Percentiles rank a stretch among this genome's conserved stretches.
phyloP scores from a whole-genome alignment of 2,888 invertebrate species.

The Archips xylosteana region DNA sequence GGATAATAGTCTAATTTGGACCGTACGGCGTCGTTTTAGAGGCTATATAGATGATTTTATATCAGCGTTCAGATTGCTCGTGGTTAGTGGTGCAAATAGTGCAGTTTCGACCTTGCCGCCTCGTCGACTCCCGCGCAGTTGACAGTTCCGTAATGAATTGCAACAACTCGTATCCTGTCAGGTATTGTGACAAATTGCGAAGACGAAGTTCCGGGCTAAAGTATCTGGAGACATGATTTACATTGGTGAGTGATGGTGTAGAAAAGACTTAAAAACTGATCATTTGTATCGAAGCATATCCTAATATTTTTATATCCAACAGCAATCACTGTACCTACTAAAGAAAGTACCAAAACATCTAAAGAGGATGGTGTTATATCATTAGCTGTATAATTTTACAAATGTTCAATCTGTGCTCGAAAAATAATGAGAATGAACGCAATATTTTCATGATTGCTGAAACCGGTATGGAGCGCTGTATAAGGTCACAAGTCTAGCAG shows the following conservation, averaged over 20 bases:
- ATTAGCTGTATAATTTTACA: too few relatives aligned
- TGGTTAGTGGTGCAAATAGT: slow-evolving; percentile 58
- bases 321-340: too few relatives aligned
- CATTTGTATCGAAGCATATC: background rate
- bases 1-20: slow-evolving; percentile 39
- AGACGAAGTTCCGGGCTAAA: slow-evolving; percentile 45
- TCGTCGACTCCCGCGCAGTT: slow-evolving; percentile 72
- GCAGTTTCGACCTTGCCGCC: slow-evolving; percentile 76
- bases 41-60: slow-evolving; percentile 46
- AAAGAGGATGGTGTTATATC: too few relatives aligned
- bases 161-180: slow-evolving; percentile 67
- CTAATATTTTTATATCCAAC: too few relatives aligned
- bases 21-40: slow-evolving; percentile 59
- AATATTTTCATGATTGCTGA: background rate
- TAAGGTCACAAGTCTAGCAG: background rate
- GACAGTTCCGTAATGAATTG: slow-evolving; percentile 75
- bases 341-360: too few relatives aligned
- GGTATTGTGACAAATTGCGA: slow-evolving; percentile 52
- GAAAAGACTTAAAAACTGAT: background rate
- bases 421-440: too few relatives aligned
- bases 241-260: slow-evolving; percentile 38
- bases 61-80: slow-evolving; percentile 48
- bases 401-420: too few relatives aligned
- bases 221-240: slow-evolving; percentile 43
- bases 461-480: background rate